These are phyloP conservation scores for Ceratosolen fusciceps DNA, from an alignment of 1,140 invertebrate species.

Conservation along the genomic window DNA sequence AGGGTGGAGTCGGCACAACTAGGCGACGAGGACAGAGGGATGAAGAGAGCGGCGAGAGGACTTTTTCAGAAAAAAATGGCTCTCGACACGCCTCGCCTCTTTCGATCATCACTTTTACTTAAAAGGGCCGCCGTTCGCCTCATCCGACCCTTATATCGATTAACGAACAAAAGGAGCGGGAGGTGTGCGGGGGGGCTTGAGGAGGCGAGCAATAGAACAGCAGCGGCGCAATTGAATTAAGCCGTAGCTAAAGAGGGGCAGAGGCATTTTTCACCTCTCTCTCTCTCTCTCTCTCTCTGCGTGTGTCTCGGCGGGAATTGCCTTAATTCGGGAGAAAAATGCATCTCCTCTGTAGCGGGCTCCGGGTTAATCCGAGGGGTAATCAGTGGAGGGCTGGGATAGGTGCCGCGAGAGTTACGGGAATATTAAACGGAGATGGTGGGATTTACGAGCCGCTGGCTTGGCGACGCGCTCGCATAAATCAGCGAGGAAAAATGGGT, in stretches of 20 bases:
- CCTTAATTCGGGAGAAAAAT: slow-evolving; percentile 32
- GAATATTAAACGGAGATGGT: slow-evolving; percentile 66
- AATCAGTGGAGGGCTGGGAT: slow-evolving; percentile 52
- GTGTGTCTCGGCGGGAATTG: slow-evolving; percentile 46
- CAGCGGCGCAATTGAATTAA: too few species aligned
- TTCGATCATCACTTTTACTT: background rate
- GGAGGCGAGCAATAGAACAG: too few species aligned
- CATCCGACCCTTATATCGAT: too few species aligned
- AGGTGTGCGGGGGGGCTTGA: too few species aligned
- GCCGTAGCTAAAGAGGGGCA: too few species aligned
- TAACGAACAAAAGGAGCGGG: too few species aligned
- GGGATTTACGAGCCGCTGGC: slow-evolving; percentile 63
- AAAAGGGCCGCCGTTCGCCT: too few species aligned
- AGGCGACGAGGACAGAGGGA: slow-evolving; percentile 56
- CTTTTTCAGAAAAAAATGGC: background rate
- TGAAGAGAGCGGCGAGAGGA: background rate
- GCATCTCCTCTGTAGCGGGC: background rate
- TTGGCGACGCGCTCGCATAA: slow-evolving; percentile 59
- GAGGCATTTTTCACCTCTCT: background rate
- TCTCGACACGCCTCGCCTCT: background rate
- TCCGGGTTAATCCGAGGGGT: slow-evolving; percentile 29
- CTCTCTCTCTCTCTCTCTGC: slow-evolving; percentile 14
- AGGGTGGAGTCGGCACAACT: slow-evolving; percentile 57
- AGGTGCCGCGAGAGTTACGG: slow-evolving; percentile 59
- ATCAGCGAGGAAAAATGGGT: slow-evolving; percentile 54